These are phyloP conservation scores for Dicranocentrus wangi DNA, from an alignment of 2,888 invertebrate genomes.

Conservation along the genomic window DNA sequence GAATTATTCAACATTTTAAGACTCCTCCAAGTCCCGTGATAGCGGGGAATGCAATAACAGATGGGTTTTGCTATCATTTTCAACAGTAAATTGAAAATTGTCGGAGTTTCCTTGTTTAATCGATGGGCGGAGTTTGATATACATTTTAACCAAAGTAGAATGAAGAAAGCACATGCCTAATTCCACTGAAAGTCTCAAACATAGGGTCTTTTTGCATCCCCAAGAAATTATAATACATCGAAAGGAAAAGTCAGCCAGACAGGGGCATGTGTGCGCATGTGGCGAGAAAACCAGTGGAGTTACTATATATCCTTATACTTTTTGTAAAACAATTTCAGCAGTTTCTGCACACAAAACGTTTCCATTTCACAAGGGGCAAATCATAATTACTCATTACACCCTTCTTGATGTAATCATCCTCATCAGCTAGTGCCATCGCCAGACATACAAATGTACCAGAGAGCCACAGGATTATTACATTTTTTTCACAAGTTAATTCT, in stretches of 20 bases:
- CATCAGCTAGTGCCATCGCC: conserved; percentile 12
- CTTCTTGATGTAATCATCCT: conserved; percentile 38
- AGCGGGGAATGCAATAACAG: too few relatives aligned
- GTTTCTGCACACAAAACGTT: too few relatives aligned
- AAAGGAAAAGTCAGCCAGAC: too few relatives aligned
- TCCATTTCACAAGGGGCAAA: background rate
- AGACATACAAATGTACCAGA: too few relatives aligned
- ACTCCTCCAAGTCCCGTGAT: background rate
- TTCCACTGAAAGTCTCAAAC: too few relatives aligned
- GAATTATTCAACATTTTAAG: background rate
- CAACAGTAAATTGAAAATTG: conserved; percentile 44
- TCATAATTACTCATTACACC: conserved; percentile 39
- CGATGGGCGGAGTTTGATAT: conserved; percentile 4
- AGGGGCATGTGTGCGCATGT: too few relatives aligned
- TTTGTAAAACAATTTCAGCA: background rate
- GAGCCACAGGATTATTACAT: conserved; percentile 4
- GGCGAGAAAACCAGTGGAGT: too few relatives aligned
- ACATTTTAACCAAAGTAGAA: too few relatives aligned
- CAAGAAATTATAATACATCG: too few relatives aligned
- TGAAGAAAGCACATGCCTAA: too few relatives aligned
- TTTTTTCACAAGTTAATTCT: conserved; percentile 20
- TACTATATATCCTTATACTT: too few relatives aligned
- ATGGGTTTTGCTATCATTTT: background rate
- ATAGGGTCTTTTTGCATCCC: too few relatives aligned
- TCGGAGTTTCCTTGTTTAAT: conserved; percentile 17